Base-by-base conservation (phyloP, 2,113 vertebrate species). In the Paracanthobrama guichenoti region DNA sequence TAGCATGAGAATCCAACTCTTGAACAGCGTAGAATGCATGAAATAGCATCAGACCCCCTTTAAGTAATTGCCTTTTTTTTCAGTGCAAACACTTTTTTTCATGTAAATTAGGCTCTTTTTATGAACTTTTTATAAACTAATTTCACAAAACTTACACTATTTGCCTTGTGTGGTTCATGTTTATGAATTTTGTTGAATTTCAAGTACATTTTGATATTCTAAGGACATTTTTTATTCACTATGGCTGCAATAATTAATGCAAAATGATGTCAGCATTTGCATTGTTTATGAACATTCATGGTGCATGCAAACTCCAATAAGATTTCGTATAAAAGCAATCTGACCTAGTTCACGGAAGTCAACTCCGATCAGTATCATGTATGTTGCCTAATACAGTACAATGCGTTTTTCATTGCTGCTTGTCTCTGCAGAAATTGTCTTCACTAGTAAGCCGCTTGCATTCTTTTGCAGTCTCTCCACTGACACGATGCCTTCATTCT, bases 381-480 rank as follows among this genome's bases (percentile, higher is more conserved):
- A 13, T 46, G 46, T 46, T 46, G 22, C 22, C 69, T 46, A 72
- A 72, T 46, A 72, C 11, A 42, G 39, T 46, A 46, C 24, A 26
- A 72, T 9, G 69, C 31, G 8, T 24, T 72, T 72, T 6, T 72
- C 69, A 46, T 72, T 16, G 69, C 69, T 72, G 69, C 69, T 72
- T 8, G 12, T 46, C 42, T 46, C 69, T 72, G 69, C 69, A 46
- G 69, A 72, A 72, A 8, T 46, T 14, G 42, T 13, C 69, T 46
- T 46, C n/a, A 6, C 5, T 8, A 31, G 28, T 35, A 72, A 72
- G 22, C 11, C 6, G 69, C 11, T 72, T 46, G 5, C n/a, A 24
- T 46, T 24, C 22, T 13, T 39, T n/a, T 1, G 1, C 69, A 24
- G 42, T 46, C 69, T 72, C 5, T 72, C 12, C 22, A 46, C 22